phyloP scores from a whole-genome alignment of 2,888 invertebrate genomes.

The Drosophila histrio region DNA sequence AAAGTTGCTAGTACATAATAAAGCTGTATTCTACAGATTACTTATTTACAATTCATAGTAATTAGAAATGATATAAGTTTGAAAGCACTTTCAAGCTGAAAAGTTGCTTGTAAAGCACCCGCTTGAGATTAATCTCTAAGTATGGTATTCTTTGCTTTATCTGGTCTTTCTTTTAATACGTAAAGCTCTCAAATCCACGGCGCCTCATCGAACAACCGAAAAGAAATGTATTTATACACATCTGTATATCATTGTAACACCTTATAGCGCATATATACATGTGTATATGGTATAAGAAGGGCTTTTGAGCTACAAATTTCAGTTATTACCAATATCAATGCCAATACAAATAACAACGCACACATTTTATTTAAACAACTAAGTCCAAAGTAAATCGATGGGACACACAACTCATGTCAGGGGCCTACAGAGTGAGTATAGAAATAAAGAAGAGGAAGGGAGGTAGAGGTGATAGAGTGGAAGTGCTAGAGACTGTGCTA shows the following conservation, averaged over 20 bases:
- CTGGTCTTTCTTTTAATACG: not conserved
- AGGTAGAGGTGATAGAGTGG: slow-evolving; percentile 2
- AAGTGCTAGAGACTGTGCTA: slow-evolving; percentile 48
- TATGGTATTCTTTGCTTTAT: not conserved
- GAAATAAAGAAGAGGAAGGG: not conserved
- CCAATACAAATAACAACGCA: slow-evolving; percentile 67
- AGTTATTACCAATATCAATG: slow-evolving; percentile 74
- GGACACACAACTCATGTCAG: slow-evolving; percentile 42
- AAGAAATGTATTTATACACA: slow-evolving; percentile 7
- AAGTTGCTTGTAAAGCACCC: not conserved
- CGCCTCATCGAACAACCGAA: slow-evolving; percentile 42
- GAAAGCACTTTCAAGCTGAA: not conserved
- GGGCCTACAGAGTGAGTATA: not conserved
- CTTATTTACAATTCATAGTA: too few relatives aligned
- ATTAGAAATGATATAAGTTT: too few relatives aligned
- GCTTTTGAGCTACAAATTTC: slow-evolving; percentile 52
- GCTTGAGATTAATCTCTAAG: not conserved
- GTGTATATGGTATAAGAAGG: slow-evolving; percentile 33
- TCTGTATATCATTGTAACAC: slow-evolving; percentile 21
- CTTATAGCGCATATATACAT: slow-evolving; percentile 30
- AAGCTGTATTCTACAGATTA: too few relatives aligned
- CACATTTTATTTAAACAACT: slow-evolving; percentile 64
- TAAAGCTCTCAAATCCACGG: slow-evolving; percentile 54
- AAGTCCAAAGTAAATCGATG: slow-evolving; percentile 63
- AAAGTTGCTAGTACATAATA: too few relatives aligned